A percentile compares a stretch with the other conserved stretches of the same genome.
Evolutionary conservation across 2,797 vertebrate genomes (phyloP).

Genomic region (Poliocrania exsul): DNA sequence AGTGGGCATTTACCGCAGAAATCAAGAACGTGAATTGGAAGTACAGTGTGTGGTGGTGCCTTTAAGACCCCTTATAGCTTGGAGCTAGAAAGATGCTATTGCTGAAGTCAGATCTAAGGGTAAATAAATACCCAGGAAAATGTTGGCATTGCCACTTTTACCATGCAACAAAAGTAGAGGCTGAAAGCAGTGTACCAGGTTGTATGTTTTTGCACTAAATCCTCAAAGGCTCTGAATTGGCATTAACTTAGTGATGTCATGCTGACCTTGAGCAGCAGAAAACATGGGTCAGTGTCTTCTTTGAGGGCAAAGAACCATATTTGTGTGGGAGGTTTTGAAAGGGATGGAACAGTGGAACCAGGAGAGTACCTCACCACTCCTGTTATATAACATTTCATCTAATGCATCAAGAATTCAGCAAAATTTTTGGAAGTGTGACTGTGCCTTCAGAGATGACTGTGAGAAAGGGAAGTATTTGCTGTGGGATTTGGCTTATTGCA

Average conservation of each 20-base stretch:
- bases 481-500: neutral
- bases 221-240: neutral
- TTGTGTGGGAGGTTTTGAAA: neutral
- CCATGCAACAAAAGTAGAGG: neutral
- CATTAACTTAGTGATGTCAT: fast-evolving
- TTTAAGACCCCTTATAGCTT: fast-evolving
- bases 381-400: neutral
- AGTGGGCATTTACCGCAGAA: neutral
- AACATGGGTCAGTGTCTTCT: neutral
- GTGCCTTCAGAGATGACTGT: neutral
- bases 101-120: neutral
- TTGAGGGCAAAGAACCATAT: neutral
- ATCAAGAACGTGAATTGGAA: neutral
- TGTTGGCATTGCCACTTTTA: neutral
- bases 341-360: neutral
- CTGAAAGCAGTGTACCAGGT: neutral
- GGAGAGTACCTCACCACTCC: neutral
- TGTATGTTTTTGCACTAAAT: neutral
- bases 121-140: neutral
- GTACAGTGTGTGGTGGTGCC: neutral
- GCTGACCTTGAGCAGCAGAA: neutral
- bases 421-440: neutral
- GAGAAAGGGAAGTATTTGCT: neutral
- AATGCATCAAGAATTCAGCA: neutral
- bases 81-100: neutral